These are phyloP conservation scores for Stichopus chloronotus DNA, from an alignment of 35 echinoderm and acorn worm genomes.

Conservation along the genomic window DNA sequence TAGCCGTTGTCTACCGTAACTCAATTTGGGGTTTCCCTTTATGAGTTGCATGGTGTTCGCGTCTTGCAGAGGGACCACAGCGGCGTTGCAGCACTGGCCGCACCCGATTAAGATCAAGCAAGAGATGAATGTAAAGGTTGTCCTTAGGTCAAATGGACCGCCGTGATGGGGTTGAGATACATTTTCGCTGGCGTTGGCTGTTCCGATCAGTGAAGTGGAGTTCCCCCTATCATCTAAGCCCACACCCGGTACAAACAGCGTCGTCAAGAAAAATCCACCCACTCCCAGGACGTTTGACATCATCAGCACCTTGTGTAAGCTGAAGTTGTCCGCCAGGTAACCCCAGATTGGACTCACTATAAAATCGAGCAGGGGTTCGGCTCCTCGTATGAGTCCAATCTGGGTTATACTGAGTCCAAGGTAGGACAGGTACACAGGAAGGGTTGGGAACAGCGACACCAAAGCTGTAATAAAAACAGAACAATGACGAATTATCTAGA, in stretches of 20 bases:
- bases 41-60: conserved; percentile 54
- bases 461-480: neutral
- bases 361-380: conserved; percentile 35
- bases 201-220: neutral
- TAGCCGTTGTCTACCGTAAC: conserved; percentile 63
- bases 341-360: conserved; percentile 30
- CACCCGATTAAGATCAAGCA: conserved; percentile 26
- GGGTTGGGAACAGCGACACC: conserved; percentile 23
- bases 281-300: conserved; percentile 26
- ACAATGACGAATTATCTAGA: neutral
- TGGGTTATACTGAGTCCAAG: conserved; percentile 15
- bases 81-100: conserved; percentile 37
- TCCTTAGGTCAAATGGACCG: neutral
- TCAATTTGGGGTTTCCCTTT: conserved; percentile 32
- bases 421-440: conserved; percentile 35
- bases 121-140: conserved; percentile 29
- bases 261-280: conserved; percentile 35
- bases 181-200: neutral
- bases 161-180: neutral
- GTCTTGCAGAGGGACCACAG: conserved; percentile 49
- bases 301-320: conserved; percentile 27
- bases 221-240: neutral
- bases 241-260: conserved; percentile 58
- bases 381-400: conserved; percentile 34
- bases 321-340: conserved; percentile 38